Evolutionary conservation across 2,113 vertebrate species (phyloP).

Genomic region (Phylloscopus trochiloides): DNA sequence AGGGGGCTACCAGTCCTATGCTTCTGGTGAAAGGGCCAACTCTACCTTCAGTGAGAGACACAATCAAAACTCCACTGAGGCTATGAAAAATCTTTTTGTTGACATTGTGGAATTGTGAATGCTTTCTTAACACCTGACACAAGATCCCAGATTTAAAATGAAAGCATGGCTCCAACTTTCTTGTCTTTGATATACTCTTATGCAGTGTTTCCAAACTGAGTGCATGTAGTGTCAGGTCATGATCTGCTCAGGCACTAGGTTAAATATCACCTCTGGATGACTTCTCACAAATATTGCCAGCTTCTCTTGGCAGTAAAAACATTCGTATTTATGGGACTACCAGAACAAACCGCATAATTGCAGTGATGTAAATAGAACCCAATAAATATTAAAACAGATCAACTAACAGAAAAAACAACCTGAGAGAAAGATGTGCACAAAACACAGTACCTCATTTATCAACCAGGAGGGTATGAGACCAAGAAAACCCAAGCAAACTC

Average conservation of each 20-base stretch:
- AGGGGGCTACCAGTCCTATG: background rate
- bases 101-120: background rate
- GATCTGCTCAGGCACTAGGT: background rate
- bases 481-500: background rate
- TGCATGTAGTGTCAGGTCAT: background rate
- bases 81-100: background rate
- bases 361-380: background rate
- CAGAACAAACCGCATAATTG: background rate
- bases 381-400: background rate
- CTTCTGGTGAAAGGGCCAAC: background rate
- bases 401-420: background rate
- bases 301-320: background rate
- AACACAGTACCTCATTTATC: background rate
- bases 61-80: background rate
- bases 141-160: background rate
- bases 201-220: fast-evolving
- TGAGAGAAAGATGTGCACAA: background rate
- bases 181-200: background rate
- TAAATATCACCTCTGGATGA: background rate
- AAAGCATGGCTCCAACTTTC: background rate
- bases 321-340: background rate
- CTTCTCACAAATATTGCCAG: background rate
- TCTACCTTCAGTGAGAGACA: background rate
- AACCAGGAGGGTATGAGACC: background rate
- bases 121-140: background rate